Evolutionary conservation across 2,797 vertebrate genomes (phyloP).

Genomic region (Tauraco hartlaubi): DNA sequence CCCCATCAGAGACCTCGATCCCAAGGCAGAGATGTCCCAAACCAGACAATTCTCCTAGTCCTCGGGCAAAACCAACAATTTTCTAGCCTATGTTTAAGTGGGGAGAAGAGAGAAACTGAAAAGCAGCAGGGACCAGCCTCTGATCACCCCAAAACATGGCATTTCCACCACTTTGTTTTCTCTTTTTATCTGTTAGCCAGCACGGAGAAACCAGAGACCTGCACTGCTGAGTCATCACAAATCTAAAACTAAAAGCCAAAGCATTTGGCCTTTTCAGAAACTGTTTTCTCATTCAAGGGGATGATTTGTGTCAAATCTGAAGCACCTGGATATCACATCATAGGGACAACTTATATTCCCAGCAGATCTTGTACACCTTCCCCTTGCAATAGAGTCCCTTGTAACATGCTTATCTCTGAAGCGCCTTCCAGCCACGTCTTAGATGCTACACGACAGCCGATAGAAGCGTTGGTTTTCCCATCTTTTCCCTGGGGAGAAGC

Average conservation of each 20-base stretch:
- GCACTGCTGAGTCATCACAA: not conserved
- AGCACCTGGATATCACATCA: accelerated
- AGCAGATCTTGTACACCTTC: not conserved
- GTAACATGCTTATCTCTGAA: accelerated
- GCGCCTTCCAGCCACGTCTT: not conserved
- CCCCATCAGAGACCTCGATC: not conserved
- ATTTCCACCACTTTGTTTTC: not conserved
- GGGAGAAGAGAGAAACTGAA: not conserved
- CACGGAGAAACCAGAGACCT: not conserved
- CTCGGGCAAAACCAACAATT: not conserved
- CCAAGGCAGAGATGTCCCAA: not conserved
- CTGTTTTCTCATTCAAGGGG: not conserved
- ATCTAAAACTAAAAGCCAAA: not conserved
- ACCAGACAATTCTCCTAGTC: not conserved
- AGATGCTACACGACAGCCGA: accelerated
- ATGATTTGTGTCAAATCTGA: not conserved
- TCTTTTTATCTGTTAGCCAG: not conserved
- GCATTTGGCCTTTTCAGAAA: not conserved
- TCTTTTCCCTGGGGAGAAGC: not conserved
- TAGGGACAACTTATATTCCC: not conserved
- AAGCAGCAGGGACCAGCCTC: not conserved
- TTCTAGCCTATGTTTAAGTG: not conserved
- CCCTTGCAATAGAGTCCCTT: not conserved
- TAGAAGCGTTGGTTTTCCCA: accelerated
- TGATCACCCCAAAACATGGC: not conserved